phyloP scores from a whole-genome alignment of 1,140 invertebrate species.

The Lasaia peninsularis region DNA sequence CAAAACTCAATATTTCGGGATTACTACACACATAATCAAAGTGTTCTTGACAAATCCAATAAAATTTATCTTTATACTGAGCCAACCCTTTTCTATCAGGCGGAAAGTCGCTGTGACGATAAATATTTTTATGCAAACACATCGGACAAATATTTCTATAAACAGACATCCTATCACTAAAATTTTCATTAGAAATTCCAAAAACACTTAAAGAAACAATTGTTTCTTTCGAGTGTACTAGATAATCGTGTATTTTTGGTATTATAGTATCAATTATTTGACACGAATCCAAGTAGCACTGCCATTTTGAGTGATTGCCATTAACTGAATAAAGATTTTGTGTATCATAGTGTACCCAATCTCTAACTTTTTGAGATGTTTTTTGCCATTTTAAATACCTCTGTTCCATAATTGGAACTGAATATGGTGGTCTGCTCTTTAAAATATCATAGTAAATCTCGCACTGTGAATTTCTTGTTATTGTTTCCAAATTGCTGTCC shows the following conservation, averaged over 20 bases:
- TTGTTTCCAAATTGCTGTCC: conserved; percentile 41
- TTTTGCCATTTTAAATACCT: conserved; percentile 64
- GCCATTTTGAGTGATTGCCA: conserved; percentile 70
- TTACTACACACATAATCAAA: conserved; percentile 61
- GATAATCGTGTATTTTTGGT: conserved; percentile 51
- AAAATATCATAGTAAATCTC: conserved; percentile 51
- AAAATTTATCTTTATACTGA: conserved; percentile 73
- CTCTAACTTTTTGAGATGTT: conserved; percentile 44
- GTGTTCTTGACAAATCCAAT: conserved; percentile 79
- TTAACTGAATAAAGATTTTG: conserved; percentile 70
- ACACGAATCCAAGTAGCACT: conserved; percentile 64
- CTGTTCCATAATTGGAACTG: conserved; percentile 56
- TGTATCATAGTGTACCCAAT: conserved; percentile 73
- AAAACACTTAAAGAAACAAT: conserved; percentile 54
- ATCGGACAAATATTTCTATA: conserved; percentile 77
- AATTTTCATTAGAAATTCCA: conserved; percentile 74
- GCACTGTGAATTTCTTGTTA: conserved; percentile 54
- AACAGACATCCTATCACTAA: conserved; percentile 65
- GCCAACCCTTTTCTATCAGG: conserved; percentile 75
- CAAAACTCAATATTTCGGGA: conserved; percentile 44
- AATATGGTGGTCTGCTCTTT: conserved; percentile 58
- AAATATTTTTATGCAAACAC: conserved; percentile 68
- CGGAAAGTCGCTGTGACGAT: conserved; percentile 57
- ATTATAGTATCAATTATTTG: conserved; percentile 41
- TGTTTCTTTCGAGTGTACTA: conserved; percentile 50